Evolutionary conservation across 2,113 vertebrate species (phyloP).

Genomic region (Jaculus jaculus): DNA sequence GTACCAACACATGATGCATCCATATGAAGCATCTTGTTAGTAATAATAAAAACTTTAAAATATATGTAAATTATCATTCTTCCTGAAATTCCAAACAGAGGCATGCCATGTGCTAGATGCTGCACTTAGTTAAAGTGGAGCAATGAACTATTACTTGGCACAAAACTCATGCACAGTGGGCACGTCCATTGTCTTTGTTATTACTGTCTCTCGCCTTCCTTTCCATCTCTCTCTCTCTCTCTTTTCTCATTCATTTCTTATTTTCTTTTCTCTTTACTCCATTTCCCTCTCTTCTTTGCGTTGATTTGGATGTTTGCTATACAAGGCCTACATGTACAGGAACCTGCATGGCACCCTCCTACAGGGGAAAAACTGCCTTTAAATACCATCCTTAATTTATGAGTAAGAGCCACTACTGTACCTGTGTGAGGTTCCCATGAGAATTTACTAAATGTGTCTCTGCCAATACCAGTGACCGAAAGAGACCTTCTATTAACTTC

Average conservation of each 20-base stretch:
- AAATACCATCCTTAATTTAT: slow-evolving; percentile 72
- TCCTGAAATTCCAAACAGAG: background rate
- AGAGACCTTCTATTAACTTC: slow-evolving; percentile 81
- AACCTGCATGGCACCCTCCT: slow-evolving; percentile 9
- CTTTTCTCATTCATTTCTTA: accelerated
- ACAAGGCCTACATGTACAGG: slow-evolving; percentile 46
- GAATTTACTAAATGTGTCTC: slow-evolving; percentile 74
- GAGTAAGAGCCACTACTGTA: slow-evolving; percentile 68
- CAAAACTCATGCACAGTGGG: background rate
- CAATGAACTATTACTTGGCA: background rate
- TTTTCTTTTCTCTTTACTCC: background rate
- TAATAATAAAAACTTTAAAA: too few relatives aligned
- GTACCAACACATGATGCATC: too few relatives aligned
- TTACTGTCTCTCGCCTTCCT: background rate
- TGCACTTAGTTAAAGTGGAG: background rate
- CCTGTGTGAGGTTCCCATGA: slow-evolving; percentile 65
- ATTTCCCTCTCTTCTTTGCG: background rate
- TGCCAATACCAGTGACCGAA: slow-evolving; percentile 78
- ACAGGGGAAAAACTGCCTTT: slow-evolving; percentile 54
- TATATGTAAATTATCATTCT: slow-evolving; percentile 2
- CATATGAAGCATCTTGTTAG: too few relatives aligned
- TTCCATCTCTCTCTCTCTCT: background rate
- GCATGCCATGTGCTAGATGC: background rate
- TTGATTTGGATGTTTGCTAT: background rate
- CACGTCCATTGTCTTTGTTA: background rate